Conservation (phyloP, 2,797 vertebrate species). For the Distichodus sexfasciatus region DNA sequence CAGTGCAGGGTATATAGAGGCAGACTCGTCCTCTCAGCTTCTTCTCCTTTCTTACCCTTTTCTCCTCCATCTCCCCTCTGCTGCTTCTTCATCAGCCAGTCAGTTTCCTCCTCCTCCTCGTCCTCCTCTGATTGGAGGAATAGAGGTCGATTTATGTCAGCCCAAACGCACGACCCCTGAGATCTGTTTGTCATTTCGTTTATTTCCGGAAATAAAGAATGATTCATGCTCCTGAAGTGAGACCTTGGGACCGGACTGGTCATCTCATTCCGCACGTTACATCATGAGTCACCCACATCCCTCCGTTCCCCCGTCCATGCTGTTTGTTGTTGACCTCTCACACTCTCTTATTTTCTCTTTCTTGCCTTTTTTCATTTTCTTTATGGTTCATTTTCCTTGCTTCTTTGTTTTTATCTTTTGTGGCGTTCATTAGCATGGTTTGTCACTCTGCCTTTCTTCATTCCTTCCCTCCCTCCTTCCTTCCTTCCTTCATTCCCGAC, state of each 20-base stretch:
- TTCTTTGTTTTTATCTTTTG: too few relatives aligned
- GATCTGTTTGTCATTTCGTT: slow-evolving; percentile 70
- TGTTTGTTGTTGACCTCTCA: too few relatives aligned
- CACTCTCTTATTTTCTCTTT: too few relatives aligned
- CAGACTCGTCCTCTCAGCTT: too few relatives aligned
- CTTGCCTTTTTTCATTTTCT: too few relatives aligned
- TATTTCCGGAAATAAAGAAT: slow-evolving; percentile 70
- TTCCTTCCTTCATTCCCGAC: slow-evolving; percentile 13
- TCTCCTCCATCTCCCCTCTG: too few relatives aligned
- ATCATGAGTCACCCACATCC: slow-evolving; percentile 61
- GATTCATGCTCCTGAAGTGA: slow-evolving; percentile 67
- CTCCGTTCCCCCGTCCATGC: slow-evolving; percentile 21
- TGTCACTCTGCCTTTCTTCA: too few relatives aligned
- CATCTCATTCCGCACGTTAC: slow-evolving; percentile 61
- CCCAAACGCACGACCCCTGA: slow-evolving; percentile 70
- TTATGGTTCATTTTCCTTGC: too few relatives aligned
- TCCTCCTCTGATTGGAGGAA: slow-evolving; percentile 70
- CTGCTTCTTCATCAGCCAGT: slow-evolving; percentile 73
- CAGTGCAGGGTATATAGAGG: too few relatives aligned
- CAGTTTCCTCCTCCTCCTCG: slow-evolving; percentile 69
- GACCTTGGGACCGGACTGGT: slow-evolving; percentile 59
- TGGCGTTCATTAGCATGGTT: too few relatives aligned
- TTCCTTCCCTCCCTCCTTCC: too few relatives aligned
- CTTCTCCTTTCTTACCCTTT: too few relatives aligned
- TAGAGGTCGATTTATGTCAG: slow-evolving; percentile 74